Conservation (phyloP, 2,888 invertebrate genomes). For the Philopedon plagiatum region DNA sequence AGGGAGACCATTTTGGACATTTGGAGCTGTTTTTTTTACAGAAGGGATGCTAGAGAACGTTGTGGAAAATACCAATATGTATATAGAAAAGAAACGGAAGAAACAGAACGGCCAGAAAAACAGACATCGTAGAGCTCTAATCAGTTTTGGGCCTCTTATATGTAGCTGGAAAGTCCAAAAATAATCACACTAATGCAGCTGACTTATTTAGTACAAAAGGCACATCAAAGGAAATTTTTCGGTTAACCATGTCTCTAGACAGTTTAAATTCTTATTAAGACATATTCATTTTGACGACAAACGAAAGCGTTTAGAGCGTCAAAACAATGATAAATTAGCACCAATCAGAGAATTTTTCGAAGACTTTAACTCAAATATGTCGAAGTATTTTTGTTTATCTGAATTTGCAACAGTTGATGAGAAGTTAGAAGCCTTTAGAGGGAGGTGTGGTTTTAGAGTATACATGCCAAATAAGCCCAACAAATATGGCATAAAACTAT, state of each 20-base stretch:
- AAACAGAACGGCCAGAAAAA: too few species aligned
- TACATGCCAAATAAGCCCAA: conserved; percentile 59
- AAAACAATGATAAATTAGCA: conserved; percentile 53
- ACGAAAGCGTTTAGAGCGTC: conserved; percentile 44
- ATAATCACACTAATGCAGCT: conserved; percentile 51
- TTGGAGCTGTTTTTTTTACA: neutral
- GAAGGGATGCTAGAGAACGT: neutral
- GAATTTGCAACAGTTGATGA: conserved; percentile 55
- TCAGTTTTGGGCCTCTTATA: conserved; percentile 55
- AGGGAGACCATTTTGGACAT: too few species aligned
- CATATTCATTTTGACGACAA: conserved; percentile 56
- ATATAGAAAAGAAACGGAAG: too few species aligned
- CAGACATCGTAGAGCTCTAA: neutral
- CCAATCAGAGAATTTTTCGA: conserved; percentile 53
- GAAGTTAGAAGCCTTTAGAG: conserved; percentile 55
- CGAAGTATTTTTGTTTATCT: too few species aligned
- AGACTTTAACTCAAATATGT: too few species aligned
- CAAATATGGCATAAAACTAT: conserved; percentile 57
- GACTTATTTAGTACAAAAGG: conserved; percentile 58
- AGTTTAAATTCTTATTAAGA: conserved; percentile 55
- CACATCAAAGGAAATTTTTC: conserved; percentile 56
- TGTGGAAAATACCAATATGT: neutral
- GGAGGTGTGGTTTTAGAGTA: conserved; percentile 56
- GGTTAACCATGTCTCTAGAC: conserved; percentile 54
- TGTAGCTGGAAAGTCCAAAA: conserved; percentile 56